Evolutionary conservation across 2,113 vertebrate species (phyloP), one percentile per base, ranked within the genome.

Genomic region (Sceloporus tristichus): DNA sequence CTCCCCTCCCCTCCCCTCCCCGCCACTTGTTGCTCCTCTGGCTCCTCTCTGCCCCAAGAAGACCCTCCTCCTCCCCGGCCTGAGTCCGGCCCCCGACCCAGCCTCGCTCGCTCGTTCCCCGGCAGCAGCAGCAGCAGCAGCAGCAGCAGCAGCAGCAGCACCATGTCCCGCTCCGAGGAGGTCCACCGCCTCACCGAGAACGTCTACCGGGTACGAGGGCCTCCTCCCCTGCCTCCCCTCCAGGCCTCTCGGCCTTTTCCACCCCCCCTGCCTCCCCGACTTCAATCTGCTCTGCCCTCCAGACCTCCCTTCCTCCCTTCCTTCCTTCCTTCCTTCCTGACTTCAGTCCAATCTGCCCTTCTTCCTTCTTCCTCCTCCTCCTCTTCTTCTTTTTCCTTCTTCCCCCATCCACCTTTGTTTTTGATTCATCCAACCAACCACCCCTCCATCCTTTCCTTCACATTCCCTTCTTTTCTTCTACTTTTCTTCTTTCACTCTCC

Each of bases 121-220:
- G 34, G 34, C 34, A 34, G 34, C 34, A 34, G 34, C 34, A 34
- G 34, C 34, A 34, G 34, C 42, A 6, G 42, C 74, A 92, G 70
- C 74, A 95, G 34, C 34, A 34, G 34, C 34, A 34, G 34, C 34
- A 34, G 34, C 42, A 6, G 42, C 74, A 92, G 70, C 74, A 95
- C 85, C 86, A 98, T 98, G 97, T 98, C 97, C 91, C 96, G 97
- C 91, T 97, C 97, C 5, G 97, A 98, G 40, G 97, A 98, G 91
- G 96, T 98, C 87, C 98, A 98, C 95, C 97, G 98, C 94, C 97
- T 98, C 96, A 98, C 97, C 25, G 97, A 98, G 94, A 98, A 97
- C 80, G 97, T 98, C 85, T 98, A 90, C 34, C 62, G 88, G 88
- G 88, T 90, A 34, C 86, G 87, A 29, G 16, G 13, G 19, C 77